Base-by-base conservation (phyloP, 2,888 invertebrate species). In the Drosophila kuntzei region DNA sequence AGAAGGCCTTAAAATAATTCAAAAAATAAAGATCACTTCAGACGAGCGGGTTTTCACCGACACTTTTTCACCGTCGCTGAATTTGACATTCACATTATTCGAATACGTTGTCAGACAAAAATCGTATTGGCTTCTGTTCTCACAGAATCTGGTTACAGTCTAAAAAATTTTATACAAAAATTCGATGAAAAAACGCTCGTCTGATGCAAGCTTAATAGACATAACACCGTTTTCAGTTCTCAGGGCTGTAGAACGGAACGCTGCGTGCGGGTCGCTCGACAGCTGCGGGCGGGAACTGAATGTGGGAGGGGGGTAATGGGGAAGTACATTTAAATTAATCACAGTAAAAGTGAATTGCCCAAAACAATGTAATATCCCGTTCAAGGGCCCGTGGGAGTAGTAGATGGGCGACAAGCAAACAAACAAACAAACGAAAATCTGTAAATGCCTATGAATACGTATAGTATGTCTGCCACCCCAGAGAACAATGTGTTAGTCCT, bases 321-420 rank as follows among this genome's bases (percentile, higher is more conserved):
- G 43, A 54, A 64, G 54, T 62, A 77, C 85, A 85, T 85, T 85
- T 89, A 84, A 85, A 85, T 87, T 89, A 87, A 85, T 85, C 87
- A 87, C 87, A 77, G 85, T 87, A 79, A 87, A 84, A 87, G 89
- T 79, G 89, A 85, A 85, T 87, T 85, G 87, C 87, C 89, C 81
- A 81, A 84, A 87, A 89, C 85, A 89, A 84, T 85, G 85, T 89
- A 67, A 84, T 81, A 81, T 89, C 77, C 79, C 75, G 70, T 77
- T 77, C 73, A 71, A 69, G 77, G 71, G 71, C 82, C 75, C 77
- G 61, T 70, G 87, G 83, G 83, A 73, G 71, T 63, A 73, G 71
- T 63, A 44, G 61, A 50, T 29, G 68, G 44, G 59, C 58, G 75
- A 43, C 76, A 75, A 72, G 61, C 78, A 79, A 76, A 63, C 76